Conservation (phyloP, 2,797 vertebrate species). For the Tangara arthus region DNA sequence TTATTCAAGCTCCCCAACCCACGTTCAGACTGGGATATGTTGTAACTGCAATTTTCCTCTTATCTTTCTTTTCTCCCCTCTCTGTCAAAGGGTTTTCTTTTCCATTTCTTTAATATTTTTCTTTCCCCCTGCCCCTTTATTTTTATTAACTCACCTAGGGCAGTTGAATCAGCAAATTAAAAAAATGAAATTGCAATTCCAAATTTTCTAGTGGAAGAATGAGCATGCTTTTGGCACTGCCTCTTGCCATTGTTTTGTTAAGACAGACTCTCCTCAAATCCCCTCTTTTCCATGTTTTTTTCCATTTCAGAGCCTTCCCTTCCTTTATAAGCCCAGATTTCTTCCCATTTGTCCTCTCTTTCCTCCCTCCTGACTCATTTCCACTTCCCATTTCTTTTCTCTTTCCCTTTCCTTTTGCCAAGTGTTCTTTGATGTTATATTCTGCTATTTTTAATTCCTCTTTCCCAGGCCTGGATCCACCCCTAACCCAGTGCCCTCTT, state of each 20-base stretch:
- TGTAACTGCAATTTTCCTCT: neutral
- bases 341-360: conserved; percentile 9
- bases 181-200: neutral
- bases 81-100: neutral
- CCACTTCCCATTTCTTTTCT: conserved; percentile 35
- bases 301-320: neutral
- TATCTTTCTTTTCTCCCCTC: neutral
- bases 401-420: conserved; percentile 13
- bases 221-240: neutral
- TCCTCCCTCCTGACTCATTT: conserved; percentile 49
- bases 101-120: neutral
- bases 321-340: neutral
- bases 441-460: conserved; percentile 8
- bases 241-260: conserved; percentile 16
- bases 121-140: neutral
- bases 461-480: neutral
- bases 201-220: neutral
- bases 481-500: fast-evolving
- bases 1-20: neutral
- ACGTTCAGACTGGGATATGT: neutral
- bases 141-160: neutral
- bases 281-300: neutral
- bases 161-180: neutral
- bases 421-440: neutral
- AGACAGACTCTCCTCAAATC: neutral